phyloP scores from a whole-genome alignment of 2,797 vertebrate species.

The Xiphorhynchus erythropygius region DNA sequence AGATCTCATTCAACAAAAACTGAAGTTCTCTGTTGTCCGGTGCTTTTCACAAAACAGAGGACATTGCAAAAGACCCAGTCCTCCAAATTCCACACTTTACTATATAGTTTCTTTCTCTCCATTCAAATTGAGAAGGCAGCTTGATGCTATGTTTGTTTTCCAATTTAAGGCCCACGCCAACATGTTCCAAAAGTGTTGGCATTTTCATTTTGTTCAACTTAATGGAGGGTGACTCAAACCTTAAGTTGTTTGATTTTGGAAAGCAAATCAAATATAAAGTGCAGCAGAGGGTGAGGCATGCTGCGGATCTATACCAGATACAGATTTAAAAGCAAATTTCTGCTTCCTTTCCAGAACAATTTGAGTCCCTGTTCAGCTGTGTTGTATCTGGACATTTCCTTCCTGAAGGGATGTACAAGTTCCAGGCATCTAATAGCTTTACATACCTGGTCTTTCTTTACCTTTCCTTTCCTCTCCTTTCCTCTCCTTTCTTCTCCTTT shows the following conservation, averaged over 20 bases:
- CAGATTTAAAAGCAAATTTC: not conserved
- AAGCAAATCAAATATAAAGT: slow-evolving; percentile 2
- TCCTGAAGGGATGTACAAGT: not conserved
- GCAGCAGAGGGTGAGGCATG: not conserved
- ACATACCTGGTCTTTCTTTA: not conserved
- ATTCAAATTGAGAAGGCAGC: not conserved
- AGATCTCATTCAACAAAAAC: not conserved
- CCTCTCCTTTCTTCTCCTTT: too few relatives aligned
- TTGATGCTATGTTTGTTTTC: not conserved
- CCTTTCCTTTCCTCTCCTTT: not conserved
- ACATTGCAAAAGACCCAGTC: not conserved
- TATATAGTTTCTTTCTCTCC: not conserved
- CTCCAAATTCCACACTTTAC: not conserved
- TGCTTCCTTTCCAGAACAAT: not conserved
- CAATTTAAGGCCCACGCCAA: not conserved
- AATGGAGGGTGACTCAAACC: slow-evolving; percentile 44
- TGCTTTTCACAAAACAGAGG: not conserved
- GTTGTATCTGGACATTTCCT: not conserved
- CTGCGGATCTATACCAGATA: not conserved
- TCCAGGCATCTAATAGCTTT: not conserved
- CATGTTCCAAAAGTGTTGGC: not conserved
- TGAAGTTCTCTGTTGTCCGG: not conserved
- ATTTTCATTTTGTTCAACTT: slow-evolving; percentile 33
- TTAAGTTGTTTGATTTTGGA: slow-evolving; percentile 24
- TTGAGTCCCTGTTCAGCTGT: not conserved